Evolutionary conservation across 2,113 vertebrate genomes (phyloP).

Genomic region (Hipposideros armiger): DNA sequence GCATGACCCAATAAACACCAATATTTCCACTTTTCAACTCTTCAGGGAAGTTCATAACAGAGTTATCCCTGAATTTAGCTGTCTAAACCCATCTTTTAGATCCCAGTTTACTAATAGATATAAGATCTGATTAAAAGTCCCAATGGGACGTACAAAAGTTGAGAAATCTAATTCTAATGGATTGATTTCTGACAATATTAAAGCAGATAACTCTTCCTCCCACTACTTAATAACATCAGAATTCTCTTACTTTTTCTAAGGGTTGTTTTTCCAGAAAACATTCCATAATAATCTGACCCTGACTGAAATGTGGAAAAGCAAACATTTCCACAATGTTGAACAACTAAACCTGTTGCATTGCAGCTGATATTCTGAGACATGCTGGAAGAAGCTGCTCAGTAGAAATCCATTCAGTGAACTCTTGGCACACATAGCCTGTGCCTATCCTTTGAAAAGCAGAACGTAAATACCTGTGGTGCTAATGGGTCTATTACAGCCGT

Average conservation of each 20-base stretch:
- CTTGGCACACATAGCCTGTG: not conserved
- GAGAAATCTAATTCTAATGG: conserved; percentile 43
- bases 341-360: conserved; percentile 68
- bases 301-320: conserved; percentile 69
- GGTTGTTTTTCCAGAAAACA: conserved; percentile 30
- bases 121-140: conserved; percentile 66
- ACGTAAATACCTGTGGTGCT: conserved; percentile 22
- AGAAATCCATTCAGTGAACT: conserved; percentile 69
- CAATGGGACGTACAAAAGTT: not conserved
- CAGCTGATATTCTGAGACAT: conserved; percentile 70
- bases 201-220: conserved; percentile 56
- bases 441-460: conserved; percentile 69
- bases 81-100: conserved; percentile 70
- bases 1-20: conserved; percentile 53
- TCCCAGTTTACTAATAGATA: conserved; percentile 69
- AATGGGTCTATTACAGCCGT: conserved; percentile 3
- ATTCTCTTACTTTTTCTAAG: conserved; percentile 40
- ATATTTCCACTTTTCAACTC: conserved; percentile 59
- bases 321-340: conserved; percentile 74
- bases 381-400: conserved; percentile 33
- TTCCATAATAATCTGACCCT: conserved; percentile 51
- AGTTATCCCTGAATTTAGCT: conserved; percentile 71
- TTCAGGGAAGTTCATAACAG: conserved; percentile 61
- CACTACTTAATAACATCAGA: conserved; percentile 42
- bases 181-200: conserved; percentile 52